Evolutionary conservation across 2,113 vertebrate species (phyloP).

Genomic region (Stercorarius parasiticus): DNA sequence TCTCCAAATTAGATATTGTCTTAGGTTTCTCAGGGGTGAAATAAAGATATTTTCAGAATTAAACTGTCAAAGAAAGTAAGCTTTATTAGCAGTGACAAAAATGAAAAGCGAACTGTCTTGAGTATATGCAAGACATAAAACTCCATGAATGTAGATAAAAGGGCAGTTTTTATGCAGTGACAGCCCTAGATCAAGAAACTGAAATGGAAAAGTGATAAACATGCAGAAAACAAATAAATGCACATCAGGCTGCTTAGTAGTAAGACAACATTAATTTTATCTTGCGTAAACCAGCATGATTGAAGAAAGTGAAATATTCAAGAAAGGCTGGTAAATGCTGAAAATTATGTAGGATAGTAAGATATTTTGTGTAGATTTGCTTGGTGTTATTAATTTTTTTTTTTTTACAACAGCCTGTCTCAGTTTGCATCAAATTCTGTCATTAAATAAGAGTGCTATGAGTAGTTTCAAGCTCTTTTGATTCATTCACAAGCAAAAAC

Average conservation of each 20-base stretch:
- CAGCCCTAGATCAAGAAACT: background rate
- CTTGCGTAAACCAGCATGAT: background rate
- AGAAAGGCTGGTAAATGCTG: background rate
- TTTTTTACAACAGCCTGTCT: background rate
- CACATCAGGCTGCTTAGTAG: background rate
- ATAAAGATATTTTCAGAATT: constrained; percentile 19
- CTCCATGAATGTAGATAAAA: background rate
- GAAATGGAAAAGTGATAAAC: background rate
- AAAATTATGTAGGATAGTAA: background rate
- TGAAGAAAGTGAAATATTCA: background rate
- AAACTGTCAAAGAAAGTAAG: background rate
- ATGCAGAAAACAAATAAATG: background rate
- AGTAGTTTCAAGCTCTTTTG: background rate
- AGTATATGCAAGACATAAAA: background rate
- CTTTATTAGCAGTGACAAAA: background rate
- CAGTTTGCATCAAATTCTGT: background rate
- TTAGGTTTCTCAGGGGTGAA: background rate
- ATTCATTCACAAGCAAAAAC: background rate
- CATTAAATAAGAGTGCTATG: background rate
- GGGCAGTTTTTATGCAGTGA: background rate
- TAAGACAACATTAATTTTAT: constrained; percentile 13
- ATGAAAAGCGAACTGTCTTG: background rate
- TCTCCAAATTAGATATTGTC: background rate
- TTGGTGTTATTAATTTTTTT: background rate
- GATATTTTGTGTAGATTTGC: background rate